Base-by-base conservation (phyloP, 2,797 vertebrate genomes). In the Discoglossus pictus region DNA sequence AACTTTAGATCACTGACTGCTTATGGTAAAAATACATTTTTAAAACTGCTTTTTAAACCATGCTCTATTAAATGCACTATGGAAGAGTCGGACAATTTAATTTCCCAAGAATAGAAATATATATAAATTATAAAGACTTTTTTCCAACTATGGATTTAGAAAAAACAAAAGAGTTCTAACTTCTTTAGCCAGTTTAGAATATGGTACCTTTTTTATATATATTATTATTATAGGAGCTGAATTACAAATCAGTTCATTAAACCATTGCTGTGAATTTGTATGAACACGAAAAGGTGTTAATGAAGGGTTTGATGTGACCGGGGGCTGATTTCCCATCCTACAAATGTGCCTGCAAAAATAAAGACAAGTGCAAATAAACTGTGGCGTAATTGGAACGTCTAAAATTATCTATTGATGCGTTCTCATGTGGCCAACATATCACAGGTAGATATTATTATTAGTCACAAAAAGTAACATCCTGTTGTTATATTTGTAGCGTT, bases 311-410 rank as follows among this genome's bases (percentile, higher is more conserved):
- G 40, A 43, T 80, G 74, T 76, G 51, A 75, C 24, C 50, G 59
- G 51, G 60, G 54, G 1, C 27, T 77, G 25, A 18, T 72, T 55
- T 62, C 52, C 43, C 16, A 15, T 24, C 61, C 66, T 75, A 61
- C 44, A 77, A 65, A 73, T 6, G 7, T 68, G 73, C 46, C 7
- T 50, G 59, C 58, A 38, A 7, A 73, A 67, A 56, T 24, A 71
- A 61, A 35, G 1, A 53, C 34, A 70, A 68, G 17, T 36, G 25
- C 58, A 51, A 74, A 52, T 64, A 74, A 79, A 73, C 66, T 54
- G 4, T 75, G 40, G 55, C 70, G 66, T 73, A 74, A 80, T 76
- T 79, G 84, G 73, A 56, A 82, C 64, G 51, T 25, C 67, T 73
- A 75, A 81, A 79, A 71, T 21, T 65, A 11, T 10, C 43, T 46